Percentiles rank a stretch among this genome's conserved stretches.
phyloP scores from a whole-genome alignment of 2,113 vertebrate species.

The Platichthys flesus region DNA sequence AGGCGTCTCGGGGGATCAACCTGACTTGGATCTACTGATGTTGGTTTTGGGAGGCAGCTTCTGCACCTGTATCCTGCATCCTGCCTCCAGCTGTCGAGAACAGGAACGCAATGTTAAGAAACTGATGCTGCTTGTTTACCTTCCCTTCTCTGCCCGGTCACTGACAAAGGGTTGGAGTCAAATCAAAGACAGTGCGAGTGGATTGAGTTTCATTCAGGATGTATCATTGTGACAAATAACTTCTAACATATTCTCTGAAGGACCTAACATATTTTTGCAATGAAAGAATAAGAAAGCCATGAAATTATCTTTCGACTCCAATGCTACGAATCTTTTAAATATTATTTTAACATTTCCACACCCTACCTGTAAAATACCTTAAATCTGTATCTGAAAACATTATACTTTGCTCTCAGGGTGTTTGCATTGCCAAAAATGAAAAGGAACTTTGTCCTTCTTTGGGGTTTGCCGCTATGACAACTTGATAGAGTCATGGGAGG shows the following conservation, averaged over 20 bases:
- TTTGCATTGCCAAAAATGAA: not conserved
- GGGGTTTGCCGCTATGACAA: too few relatives aligned
- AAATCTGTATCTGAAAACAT: not conserved
- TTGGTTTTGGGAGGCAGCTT: conserved; percentile 50
- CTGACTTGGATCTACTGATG: conserved; percentile 27
- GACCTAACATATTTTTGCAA: too few relatives aligned
- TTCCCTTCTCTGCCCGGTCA: not conserved
- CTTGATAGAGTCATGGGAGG: too few relatives aligned
- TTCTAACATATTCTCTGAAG: not conserved
- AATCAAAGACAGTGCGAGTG: not conserved
- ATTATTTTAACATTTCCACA: too few relatives aligned
- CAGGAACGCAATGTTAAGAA: not conserved
- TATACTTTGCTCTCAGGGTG: not conserved
- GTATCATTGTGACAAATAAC: not conserved
- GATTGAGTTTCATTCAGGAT: not conserved
- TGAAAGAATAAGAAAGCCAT: not conserved
- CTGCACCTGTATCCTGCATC: conserved; percentile 54
- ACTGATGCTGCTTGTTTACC: not conserved
- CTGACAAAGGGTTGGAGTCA: conserved; percentile 9
- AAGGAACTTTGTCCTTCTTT: too few relatives aligned
- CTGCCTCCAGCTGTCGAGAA: conserved; percentile 47
- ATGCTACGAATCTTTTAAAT: too few relatives aligned
- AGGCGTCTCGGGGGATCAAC: conserved; percentile 1
- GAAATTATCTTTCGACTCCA: not conserved
- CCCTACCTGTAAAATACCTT: not conserved